Evolutionary conservation across 2,888 invertebrate species (phyloP).

Genomic region (Graphium colonna): DNA sequence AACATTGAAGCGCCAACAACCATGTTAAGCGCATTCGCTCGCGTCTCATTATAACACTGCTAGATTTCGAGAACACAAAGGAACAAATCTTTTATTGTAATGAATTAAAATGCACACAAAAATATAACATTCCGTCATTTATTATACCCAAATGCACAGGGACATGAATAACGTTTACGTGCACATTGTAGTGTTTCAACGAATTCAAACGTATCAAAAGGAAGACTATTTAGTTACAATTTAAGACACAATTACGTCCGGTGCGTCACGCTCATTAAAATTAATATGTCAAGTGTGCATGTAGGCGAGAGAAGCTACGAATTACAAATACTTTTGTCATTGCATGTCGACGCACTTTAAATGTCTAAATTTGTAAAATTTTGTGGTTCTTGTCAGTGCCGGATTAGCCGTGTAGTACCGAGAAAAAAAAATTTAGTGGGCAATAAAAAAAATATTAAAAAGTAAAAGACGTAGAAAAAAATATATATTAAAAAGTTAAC

Average conservation of each 20-base stretch:
- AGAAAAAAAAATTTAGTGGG: too few relatives aligned
- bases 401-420: too few relatives aligned
- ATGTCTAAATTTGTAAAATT: neutral
- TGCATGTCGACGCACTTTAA: neutral
- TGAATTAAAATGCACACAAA: neutral
- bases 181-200: too few relatives aligned
- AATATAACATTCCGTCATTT: too few relatives aligned
- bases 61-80: slow-evolving; percentile 9
- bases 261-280: slow-evolving; percentile 8
- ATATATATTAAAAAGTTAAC: too few relatives aligned
- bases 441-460: too few relatives aligned
- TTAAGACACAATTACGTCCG: neutral
- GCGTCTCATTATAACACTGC: slow-evolving; percentile 26
- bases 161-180: too few relatives aligned
- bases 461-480: too few relatives aligned
- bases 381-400: too few relatives aligned
- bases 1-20: slow-evolving; percentile 52
- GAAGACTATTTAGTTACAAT: neutral
- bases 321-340: slow-evolving; percentile 3
- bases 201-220: neutral
- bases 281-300: slow-evolving; percentile 12
- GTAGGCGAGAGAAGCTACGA: slow-evolving; percentile 14
- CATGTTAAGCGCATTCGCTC: slow-evolving; percentile 34
- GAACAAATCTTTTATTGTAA: slow-evolving; percentile 5
- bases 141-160: too few relatives aligned